Conservation (phyloP, 2,797 vertebrate genomes). For the Potorous gilbertii region DNA sequence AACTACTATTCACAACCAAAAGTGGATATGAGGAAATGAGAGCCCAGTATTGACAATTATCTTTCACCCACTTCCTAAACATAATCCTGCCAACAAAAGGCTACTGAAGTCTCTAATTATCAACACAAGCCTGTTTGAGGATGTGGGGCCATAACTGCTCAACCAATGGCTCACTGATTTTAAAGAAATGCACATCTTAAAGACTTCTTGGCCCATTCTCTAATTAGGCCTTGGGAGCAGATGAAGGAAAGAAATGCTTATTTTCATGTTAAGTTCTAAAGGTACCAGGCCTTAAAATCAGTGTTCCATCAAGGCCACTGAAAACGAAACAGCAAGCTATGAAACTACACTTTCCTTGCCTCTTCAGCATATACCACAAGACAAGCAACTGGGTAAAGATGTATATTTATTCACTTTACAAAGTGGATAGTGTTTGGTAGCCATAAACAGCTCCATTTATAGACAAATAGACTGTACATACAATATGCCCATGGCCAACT, state of each 20-base stretch:
- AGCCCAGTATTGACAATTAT: neutral
- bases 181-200: neutral
- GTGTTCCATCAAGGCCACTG: neutral
- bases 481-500: conserved; percentile 81
- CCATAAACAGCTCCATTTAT: conserved; percentile 87
- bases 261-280: neutral
- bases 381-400: conserved; percentile 85
- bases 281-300: neutral
- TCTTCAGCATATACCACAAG: conserved; percentile 78
- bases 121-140: neutral
- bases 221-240: neutral
- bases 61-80: neutral
- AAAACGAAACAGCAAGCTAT: neutral
- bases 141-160: neutral
- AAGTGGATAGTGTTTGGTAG: conserved; percentile 87
- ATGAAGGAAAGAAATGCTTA: neutral
- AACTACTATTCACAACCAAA: neutral
- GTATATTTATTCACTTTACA: conserved; percentile 91
- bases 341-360: neutral
- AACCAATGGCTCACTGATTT: neutral
- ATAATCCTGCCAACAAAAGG: neutral
- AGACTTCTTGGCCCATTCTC: neutral
- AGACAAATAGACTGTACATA: conserved; percentile 89
- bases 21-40: neutral
- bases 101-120: neutral